Conservation (phyloP, 2,888 invertebrate species). For the Drosophila meridiana region DNA sequence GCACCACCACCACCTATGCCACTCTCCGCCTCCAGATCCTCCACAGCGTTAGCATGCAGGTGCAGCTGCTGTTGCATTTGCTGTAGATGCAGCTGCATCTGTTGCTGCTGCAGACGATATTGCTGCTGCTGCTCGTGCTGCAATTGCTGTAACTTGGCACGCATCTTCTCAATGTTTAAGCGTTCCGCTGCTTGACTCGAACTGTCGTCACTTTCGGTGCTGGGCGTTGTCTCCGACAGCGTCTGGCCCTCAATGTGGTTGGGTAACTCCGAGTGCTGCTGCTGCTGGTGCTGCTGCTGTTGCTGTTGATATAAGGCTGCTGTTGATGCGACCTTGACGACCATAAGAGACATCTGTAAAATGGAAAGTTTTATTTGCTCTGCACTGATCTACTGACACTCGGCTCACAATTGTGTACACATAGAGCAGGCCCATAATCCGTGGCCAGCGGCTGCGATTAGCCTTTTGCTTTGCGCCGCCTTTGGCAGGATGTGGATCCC, state of each 20-base stretch:
- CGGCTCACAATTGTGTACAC: slow-evolving; percentile 79
- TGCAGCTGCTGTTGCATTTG: slow-evolving; percentile 67
- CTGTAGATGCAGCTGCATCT: slow-evolving; percentile 69
- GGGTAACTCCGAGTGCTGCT: slow-evolving; percentile 49
- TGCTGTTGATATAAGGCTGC: slow-evolving; percentile 77
- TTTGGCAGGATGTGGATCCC: slow-evolving; percentile 55
- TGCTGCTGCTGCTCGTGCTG: slow-evolving; percentile 75
- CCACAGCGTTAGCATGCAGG: slow-evolving; percentile 63
- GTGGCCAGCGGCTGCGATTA: slow-evolving; percentile 46
- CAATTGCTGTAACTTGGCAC: slow-evolving; percentile 80
- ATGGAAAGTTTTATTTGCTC: slow-evolving; percentile 37
- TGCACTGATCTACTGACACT: background rate
- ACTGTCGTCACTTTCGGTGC: slow-evolving; percentile 61
- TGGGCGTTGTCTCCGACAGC: slow-evolving; percentile 28
- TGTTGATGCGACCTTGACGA: slow-evolving; percentile 82
- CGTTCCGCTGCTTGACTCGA: slow-evolving; percentile 48
- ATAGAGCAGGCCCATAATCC: slow-evolving; percentile 80
- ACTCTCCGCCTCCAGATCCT: slow-evolving; percentile 21
- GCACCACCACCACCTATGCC: slow-evolving; percentile 13
- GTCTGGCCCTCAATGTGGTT: slow-evolving; percentile 48
- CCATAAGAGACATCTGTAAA: slow-evolving; percentile 83
- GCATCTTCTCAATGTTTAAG: slow-evolving; percentile 78
- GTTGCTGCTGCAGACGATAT: slow-evolving; percentile 68
- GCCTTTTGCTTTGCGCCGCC: slow-evolving; percentile 34
- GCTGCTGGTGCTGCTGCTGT: slow-evolving; percentile 51